These are phyloP conservation scores for Ptiloglossa arizonensis DNA, from an alignment of 1,140 invertebrate genomes.

Conservation along the genomic window DNA sequence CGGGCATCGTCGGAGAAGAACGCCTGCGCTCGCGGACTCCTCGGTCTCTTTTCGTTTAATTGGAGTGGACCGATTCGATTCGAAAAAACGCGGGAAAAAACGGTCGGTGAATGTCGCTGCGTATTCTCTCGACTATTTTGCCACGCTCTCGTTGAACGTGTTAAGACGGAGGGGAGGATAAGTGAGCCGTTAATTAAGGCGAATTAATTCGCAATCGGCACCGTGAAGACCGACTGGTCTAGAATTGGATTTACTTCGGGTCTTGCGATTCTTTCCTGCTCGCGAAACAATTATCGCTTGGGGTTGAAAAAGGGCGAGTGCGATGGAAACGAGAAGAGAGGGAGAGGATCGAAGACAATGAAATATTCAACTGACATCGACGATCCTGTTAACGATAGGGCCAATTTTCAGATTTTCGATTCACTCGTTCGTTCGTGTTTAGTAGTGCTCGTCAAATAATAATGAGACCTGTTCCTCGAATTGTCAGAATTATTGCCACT, in stretches of 20 bases:
- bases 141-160: conserved; percentile 40
- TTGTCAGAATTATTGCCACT: too few species aligned
- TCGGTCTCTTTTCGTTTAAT: conserved; percentile 44
- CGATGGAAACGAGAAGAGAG: background rate
- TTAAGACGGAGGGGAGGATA: background rate
- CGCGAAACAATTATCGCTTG: conserved; percentile 49
- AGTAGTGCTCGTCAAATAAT: too few species aligned
- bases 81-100: background rate
- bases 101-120: background rate
- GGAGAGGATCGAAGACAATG: too few species aligned
- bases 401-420: too few species aligned
- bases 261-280: conserved; percentile 29
- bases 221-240: background rate
- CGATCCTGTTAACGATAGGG: too few species aligned
- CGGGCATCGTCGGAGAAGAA: conserved; percentile 6
- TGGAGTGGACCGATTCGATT: conserved; percentile 37
- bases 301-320: background rate
- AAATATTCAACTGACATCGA: too few species aligned
- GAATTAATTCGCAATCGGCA: conserved; percentile 63
- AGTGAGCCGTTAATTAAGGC: conserved; percentile 57
- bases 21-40: conserved; percentile 4
- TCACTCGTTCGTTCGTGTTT: too few species aligned
- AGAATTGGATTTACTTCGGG: conserved; percentile 29
- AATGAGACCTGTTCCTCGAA: too few species aligned
- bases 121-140: conserved; percentile 26